Evolutionary conservation across 2,797 vertebrate genomes (phyloP).

Genomic region (Gobio occitaniae): DNA sequence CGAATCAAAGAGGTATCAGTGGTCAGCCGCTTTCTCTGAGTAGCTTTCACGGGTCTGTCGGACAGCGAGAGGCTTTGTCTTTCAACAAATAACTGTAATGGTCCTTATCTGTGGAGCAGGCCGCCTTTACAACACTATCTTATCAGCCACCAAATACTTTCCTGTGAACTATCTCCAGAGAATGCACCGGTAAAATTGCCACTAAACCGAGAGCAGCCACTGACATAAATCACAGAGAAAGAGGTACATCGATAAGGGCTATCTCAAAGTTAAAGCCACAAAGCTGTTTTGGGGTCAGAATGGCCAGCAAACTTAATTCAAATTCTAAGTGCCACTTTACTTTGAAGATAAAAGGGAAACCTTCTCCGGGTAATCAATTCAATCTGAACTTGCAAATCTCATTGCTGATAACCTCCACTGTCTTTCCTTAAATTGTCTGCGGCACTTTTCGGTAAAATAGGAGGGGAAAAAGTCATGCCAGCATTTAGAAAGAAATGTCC

Average conservation of each 20-base stretch:
- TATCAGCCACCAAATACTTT: constrained; percentile 56
- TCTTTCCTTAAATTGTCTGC: constrained; percentile 49
- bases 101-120: constrained; percentile 57
- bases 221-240: constrained; percentile 70
- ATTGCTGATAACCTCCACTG: constrained; percentile 52
- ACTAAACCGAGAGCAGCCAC: constrained; percentile 59
- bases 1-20: constrained; percentile 60
- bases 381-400: constrained; percentile 61
- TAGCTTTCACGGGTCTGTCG: constrained; percentile 34
- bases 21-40: constrained; percentile 23
- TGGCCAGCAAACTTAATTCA: constrained; percentile 61
- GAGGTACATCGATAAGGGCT: constrained; percentile 67
- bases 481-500: constrained; percentile 28
- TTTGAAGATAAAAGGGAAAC: constrained; percentile 56
- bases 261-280: constrained; percentile 64
- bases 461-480: constrained; percentile 5
- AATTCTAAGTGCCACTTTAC: constrained; percentile 61
- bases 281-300: constrained; percentile 50
- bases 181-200: constrained; percentile 65
- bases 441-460: constrained; percentile 31
- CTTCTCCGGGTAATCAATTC: constrained; percentile 55
- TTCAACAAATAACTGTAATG: constrained; percentile 60
- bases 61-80: constrained; percentile 49
- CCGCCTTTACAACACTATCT: constrained; percentile 54
- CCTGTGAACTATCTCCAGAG: constrained; percentile 58